Conservation (phyloP, 2,888 invertebrate species). For the Dione juno region DNA sequence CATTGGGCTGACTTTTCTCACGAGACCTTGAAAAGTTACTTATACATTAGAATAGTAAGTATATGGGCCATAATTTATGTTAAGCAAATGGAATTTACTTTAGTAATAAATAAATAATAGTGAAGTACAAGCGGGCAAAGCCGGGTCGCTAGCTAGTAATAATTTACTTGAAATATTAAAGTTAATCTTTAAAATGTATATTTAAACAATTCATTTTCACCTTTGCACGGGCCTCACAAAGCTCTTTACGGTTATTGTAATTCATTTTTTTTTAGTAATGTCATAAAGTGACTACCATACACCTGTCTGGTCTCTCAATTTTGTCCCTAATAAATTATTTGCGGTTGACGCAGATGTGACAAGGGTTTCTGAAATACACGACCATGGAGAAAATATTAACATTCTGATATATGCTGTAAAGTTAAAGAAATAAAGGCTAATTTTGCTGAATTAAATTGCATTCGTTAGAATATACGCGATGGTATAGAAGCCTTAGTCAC, state of each 20-base stretch:
- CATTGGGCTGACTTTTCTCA: too few relatives aligned
- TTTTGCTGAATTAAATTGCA: not conserved
- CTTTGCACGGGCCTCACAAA: not conserved
- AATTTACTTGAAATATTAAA: too few relatives aligned
- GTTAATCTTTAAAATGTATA: not conserved
- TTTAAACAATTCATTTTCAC: not conserved
- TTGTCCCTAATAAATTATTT: slow-evolving; percentile 39
- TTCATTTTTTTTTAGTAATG: slow-evolving; percentile 1
- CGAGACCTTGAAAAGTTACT: too few relatives aligned
- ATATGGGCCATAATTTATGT: too few relatives aligned
- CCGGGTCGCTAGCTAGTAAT: too few relatives aligned
- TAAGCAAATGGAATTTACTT: too few relatives aligned
- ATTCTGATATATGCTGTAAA: slow-evolving; percentile 5
- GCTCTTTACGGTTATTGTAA: slow-evolving; percentile 8
- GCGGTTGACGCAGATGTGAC: slow-evolving; percentile 42
- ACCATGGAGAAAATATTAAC: not conserved
- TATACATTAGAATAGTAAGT: too few relatives aligned
- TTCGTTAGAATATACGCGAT: not conserved
- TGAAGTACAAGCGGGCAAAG: too few relatives aligned
- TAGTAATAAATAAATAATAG: too few relatives aligned
- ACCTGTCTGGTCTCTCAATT: slow-evolving; percentile 40
- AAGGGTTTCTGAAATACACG: slow-evolving; percentile 31
- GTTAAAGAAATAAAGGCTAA: not conserved
- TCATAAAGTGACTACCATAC: slow-evolving; percentile 32
- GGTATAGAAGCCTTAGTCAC: slow-evolving; percentile 26